Evolutionary conservation across 2,888 invertebrate species (phyloP).

Genomic region (Paralinhomoeus sp.): DNA sequence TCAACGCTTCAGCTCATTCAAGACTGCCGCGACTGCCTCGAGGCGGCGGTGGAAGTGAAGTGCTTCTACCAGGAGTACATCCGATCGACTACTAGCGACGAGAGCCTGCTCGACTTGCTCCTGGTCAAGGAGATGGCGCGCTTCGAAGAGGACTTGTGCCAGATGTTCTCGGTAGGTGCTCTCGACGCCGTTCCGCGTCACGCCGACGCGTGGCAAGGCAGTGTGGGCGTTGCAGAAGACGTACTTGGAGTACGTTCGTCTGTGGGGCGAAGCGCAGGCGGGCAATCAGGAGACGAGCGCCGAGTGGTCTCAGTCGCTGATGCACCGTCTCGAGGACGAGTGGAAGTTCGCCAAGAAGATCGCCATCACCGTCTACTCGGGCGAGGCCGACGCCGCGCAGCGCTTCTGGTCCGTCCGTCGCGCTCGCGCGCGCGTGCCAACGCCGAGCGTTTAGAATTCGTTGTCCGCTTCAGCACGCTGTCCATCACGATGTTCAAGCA

Average conservation of each 20-base stretch:
- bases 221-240: slow-evolving; percentile 37
- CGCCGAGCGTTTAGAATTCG: not conserved
- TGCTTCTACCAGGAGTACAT: slow-evolving; percentile 39
- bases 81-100: slow-evolving; percentile 22
- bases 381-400: slow-evolving; percentile 46
- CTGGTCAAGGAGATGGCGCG: slow-evolving; percentile 36
- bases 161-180: slow-evolving; percentile 41
- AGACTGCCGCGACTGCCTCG: slow-evolving; percentile 67
- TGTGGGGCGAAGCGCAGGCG: slow-evolving; percentile 39
- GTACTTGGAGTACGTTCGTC: slow-evolving; percentile 61
- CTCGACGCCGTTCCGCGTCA: not conserved
- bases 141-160: slow-evolving; percentile 52
- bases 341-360: slow-evolving; percentile 52
- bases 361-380: slow-evolving; percentile 40
- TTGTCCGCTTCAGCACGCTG: not conserved
- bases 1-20: slow-evolving; percentile 42
- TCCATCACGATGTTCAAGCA: not conserved
- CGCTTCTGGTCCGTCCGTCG: slow-evolving; percentile 46
- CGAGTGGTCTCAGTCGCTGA: slow-evolving; percentile 3
- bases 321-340: slow-evolving; percentile 50
- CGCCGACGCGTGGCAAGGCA: no score
- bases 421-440: not conserved
- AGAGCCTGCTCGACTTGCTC: slow-evolving; percentile 18
- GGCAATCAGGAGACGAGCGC: not conserved
- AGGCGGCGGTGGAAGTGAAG: slow-evolving; percentile 56